Evolutionary conservation across 1,140 invertebrate genomes (phyloP).

Genomic region (Tetramorium parvispinum): DNA sequence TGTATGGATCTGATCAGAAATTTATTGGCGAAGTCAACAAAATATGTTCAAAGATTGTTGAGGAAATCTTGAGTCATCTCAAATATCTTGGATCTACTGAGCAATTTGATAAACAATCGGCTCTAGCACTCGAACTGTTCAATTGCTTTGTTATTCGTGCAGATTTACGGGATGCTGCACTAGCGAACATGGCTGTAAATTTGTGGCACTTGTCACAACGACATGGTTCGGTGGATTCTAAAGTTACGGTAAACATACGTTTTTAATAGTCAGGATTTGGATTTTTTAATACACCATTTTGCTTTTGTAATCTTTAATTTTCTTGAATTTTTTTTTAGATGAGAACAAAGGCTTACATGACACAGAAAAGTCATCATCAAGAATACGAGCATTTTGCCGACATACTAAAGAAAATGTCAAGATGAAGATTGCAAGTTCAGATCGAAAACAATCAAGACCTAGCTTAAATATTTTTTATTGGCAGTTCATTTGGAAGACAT

Average conservation of each 20-base stretch:
- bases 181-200: conserved; percentile 90
- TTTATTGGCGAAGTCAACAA: conserved; percentile 93
- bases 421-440: conserved; percentile 32
- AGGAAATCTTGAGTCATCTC: conserved; percentile 91
- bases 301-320: background rate
- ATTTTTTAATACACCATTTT: background rate
- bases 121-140: conserved; percentile 91
- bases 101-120: conserved; percentile 88
- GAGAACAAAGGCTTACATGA: conserved; percentile 78
- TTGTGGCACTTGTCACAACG: conserved; percentile 92
- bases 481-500: conserved; percentile 37
- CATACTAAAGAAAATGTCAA: conserved; percentile 78
- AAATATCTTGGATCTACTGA: conserved; percentile 88
- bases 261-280: background rate
- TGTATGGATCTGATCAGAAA: conserved; percentile 96
- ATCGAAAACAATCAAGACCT: background rate
- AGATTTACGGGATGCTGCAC: conserved; percentile 88
- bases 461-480: conserved; percentile 32
- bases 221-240: conserved; percentile 86
- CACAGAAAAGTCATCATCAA: conserved; percentile 76
- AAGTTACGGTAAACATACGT: conserved; percentile 82
- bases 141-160: conserved; percentile 90
- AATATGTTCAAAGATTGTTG: conserved; percentile 91
- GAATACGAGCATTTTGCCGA: conserved; percentile 79
- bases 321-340: conserved; percentile 66